These are phyloP conservation scores for Elmis aenea DNA, from an alignment of 2,888 invertebrate genomes.

Conservation along the genomic window DNA sequence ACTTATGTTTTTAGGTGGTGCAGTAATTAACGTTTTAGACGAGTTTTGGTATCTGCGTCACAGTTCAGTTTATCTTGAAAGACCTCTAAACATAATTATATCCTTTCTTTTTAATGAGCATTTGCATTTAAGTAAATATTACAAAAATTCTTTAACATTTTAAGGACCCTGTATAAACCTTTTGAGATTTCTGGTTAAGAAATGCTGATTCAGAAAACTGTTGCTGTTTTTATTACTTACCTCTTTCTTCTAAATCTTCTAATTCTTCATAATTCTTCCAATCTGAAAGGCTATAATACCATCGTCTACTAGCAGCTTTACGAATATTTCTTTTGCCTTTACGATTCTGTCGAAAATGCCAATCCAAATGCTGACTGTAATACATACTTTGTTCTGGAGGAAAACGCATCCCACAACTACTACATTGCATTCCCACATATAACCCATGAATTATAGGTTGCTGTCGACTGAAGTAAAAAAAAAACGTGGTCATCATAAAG, in stretches of 20 bases:
- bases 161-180: no score
- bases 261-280: constrained; percentile 95
- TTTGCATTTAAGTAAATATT: no score
- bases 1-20: no score
- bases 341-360: constrained; percentile 96
- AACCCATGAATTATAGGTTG: constrained; percentile 63
- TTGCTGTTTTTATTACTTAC: constrained; percentile 50
- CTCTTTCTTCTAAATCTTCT: constrained; percentile 84
- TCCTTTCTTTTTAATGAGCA: no score
- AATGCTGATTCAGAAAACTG: constrained; percentile 1
- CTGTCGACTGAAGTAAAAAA: constrained; percentile 57
- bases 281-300: constrained; percentile 86
- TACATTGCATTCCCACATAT: constrained; percentile 92
- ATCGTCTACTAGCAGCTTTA: constrained; percentile 77
- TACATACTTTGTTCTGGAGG: constrained; percentile 82
- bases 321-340: constrained; percentile 80
- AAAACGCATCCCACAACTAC: constrained; percentile 92
- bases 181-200: constrained; percentile 6
- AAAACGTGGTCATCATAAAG: neutral
- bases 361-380: constrained; percentile 94
- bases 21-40: no score
- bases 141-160: no score
- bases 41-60: no score
- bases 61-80: no score
- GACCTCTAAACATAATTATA: no score